Evolutionary conservation across 2,888 invertebrate genomes (phyloP).

Genomic region (Caenorhabditis panamensis): DNA sequence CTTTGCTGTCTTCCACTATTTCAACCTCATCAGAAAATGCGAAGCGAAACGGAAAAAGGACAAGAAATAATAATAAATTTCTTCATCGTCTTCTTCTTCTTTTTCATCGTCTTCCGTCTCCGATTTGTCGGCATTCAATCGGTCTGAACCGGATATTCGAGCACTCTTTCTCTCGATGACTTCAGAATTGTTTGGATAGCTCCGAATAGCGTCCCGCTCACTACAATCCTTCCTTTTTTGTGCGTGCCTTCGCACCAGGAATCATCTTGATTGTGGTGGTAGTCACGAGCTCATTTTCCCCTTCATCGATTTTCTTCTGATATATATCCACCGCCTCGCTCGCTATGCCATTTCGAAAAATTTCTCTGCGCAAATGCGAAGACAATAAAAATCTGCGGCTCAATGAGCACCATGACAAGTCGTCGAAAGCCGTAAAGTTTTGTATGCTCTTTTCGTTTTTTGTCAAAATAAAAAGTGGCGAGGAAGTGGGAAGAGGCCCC

Average conservation of each 20-base stretch:
- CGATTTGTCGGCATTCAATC: slow-evolving; percentile 43
- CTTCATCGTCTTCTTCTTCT: slow-evolving; percentile 23
- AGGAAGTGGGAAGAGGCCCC: background rate
- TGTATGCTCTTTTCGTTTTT: slow-evolving; percentile 12
- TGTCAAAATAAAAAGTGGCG: slow-evolving; percentile 19
- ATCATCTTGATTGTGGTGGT: slow-evolving; percentile 3
- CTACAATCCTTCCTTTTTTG: slow-evolving; percentile 29
- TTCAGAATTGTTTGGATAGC: slow-evolving; percentile 55
- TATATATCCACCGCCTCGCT: too few relatives aligned
- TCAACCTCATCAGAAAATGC: slow-evolving; percentile 29
- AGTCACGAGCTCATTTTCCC: slow-evolving; percentile 7
- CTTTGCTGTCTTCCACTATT: slow-evolving; percentile 4
- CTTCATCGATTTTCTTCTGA: slow-evolving; percentile 24
- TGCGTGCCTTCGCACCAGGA: background rate
- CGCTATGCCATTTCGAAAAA: slow-evolving; percentile 1
- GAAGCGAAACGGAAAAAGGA: slow-evolving; percentile 35
- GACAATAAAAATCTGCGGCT: slow-evolving; percentile 52
- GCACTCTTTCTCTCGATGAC: slow-evolving; percentile 46
- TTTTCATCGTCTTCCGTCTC: slow-evolving; percentile 22
- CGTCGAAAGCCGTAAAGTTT: background rate
- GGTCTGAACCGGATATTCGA: slow-evolving; percentile 49
- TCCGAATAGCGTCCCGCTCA: slow-evolving; percentile 2
- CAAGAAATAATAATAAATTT: slow-evolving; percentile 43
- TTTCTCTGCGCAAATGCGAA: slow-evolving; percentile 6
- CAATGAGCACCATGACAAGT: slow-evolving; percentile 36